These are phyloP conservation scores for Bellardia bayeri DNA, from an alignment of 2,888 invertebrate genomes.

Conservation along the genomic window DNA sequence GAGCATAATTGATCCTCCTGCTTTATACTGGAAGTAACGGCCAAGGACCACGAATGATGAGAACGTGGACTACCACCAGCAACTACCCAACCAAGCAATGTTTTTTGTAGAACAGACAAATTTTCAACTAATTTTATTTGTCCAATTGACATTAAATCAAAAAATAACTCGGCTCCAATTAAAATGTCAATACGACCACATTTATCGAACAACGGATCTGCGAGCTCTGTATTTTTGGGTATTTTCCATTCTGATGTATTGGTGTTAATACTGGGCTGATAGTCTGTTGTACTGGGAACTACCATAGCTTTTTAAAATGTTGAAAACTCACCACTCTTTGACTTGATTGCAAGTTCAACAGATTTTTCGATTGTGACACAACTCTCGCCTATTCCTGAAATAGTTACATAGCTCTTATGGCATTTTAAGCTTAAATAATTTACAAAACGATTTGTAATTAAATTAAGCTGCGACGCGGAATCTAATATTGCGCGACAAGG, in stretches of 20 bases:
- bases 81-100: conserved; percentile 71
- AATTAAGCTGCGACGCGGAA: conserved; percentile 9
- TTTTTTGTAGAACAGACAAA: conserved; percentile 71
- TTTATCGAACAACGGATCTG: conserved; percentile 65
- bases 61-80: conserved; percentile 55
- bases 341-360: conserved; percentile 29
- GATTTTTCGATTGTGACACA: conserved; percentile 31
- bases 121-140: conserved; percentile 65
- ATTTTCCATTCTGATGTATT: conserved; percentile 62
- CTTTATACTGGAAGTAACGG: background rate
- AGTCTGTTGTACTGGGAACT: conserved; percentile 50
- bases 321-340: background rate
- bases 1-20: background rate
- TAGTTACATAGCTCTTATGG: conserved; percentile 4
- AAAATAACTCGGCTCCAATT: conserved; percentile 72
- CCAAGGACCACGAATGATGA: background rate
- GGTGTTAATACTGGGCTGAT: conserved; percentile 54
- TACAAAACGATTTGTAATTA: conserved; percentile 47
- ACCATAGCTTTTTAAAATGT: conserved; percentile 35
- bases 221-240: conserved; percentile 61
- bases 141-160: conserved; percentile 72
- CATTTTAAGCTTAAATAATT: conserved; percentile 49
- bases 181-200: conserved; percentile 60
- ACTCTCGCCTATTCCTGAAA: conserved; percentile 60
- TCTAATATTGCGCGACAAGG: conserved; percentile 22